phyloP scores from a whole-genome alignment of 2,888 invertebrate species.

The Sarcophaga caerulescens region DNA sequence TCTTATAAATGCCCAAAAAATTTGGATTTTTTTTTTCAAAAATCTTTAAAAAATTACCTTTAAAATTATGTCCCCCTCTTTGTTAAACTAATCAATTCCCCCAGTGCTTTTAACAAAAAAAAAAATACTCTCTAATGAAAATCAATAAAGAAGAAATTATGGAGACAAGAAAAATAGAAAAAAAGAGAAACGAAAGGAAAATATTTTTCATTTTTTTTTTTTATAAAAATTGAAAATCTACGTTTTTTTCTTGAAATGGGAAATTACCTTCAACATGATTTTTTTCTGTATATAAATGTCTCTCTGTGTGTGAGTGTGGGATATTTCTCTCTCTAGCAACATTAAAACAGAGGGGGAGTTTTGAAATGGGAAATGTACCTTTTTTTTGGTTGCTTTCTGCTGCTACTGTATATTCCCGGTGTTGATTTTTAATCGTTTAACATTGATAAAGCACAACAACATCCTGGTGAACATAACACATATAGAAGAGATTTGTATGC shows the following conservation, averaged over 20 bases:
- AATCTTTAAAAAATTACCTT: not conserved
- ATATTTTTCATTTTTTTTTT: conserved; percentile 37
- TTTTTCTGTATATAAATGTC: conserved; percentile 58
- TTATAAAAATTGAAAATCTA: conserved; percentile 61
- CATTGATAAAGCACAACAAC: conserved; percentile 67
- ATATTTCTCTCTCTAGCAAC: not conserved
- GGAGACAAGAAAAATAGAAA: not conserved
- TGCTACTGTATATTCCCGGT: not conserved
- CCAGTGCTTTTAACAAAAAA: not conserved
- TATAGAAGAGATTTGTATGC: no score
- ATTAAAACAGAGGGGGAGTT: conserved; percentile 21
- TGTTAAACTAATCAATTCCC: conserved; percentile 57
- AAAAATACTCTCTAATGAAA: conserved; percentile 55
- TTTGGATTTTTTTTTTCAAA: no score
- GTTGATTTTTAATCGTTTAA: conserved; percentile 68
- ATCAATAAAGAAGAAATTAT: conserved; percentile 67
- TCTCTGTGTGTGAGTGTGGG: not conserved
- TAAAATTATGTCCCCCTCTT: not conserved
- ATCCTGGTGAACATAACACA: conserved; percentile 15
- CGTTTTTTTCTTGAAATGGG: conserved; percentile 47
- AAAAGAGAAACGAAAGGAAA: conserved; percentile 29
- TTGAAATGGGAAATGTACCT: conserved; percentile 45
- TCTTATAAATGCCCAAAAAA: not conserved
- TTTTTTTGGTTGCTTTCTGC: conserved; percentile 39
- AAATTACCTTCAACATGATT: conserved; percentile 68